Conservation (phyloP, 2,888 invertebrate species). For the Gortyna flavago region DNA sequence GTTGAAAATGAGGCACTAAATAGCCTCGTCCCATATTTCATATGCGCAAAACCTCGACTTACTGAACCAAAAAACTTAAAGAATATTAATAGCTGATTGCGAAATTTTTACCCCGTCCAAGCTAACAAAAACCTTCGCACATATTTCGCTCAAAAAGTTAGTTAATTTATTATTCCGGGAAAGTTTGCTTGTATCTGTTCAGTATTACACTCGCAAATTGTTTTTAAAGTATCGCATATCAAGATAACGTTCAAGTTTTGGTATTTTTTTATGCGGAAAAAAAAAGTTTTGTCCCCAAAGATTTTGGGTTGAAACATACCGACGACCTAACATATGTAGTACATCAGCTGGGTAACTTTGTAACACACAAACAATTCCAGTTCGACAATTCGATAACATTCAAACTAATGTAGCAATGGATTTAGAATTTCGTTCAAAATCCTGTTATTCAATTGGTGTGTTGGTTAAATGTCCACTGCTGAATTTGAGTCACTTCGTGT, state of each 20-base stretch:
- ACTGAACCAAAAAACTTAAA: slow-evolving; percentile 55
- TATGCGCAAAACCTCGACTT: slow-evolving; percentile 44
- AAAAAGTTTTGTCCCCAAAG: slow-evolving; percentile 74
- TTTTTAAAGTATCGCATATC: slow-evolving; percentile 84
- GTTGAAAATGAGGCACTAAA: slow-evolving; percentile 34
- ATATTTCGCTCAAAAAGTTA: slow-evolving; percentile 70
- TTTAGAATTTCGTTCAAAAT: neutral
- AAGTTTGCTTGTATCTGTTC: slow-evolving; percentile 70
- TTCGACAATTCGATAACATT: neutral
- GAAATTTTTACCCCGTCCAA: slow-evolving; percentile 62
- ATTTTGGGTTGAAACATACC: slow-evolving; percentile 34
- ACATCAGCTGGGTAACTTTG: neutral
- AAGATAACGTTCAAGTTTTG: slow-evolving; percentile 71
- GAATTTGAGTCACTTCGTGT: neutral
- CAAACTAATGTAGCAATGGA: neutral
- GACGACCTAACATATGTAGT: neutral
- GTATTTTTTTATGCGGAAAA: slow-evolving; percentile 71
- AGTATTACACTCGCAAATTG: slow-evolving; percentile 76
- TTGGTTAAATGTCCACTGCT: neutral
- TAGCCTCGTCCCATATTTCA: slow-evolving; percentile 45
- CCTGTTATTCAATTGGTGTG: neutral
- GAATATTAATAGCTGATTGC: slow-evolving; percentile 65
- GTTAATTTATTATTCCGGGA: slow-evolving; percentile 74
- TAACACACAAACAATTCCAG: neutral
- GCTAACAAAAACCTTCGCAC: slow-evolving; percentile 60